These are phyloP conservation scores for Drosophila sproati DNA, from an alignment of 1,140 invertebrate species.

Conservation along the genomic window DNA sequence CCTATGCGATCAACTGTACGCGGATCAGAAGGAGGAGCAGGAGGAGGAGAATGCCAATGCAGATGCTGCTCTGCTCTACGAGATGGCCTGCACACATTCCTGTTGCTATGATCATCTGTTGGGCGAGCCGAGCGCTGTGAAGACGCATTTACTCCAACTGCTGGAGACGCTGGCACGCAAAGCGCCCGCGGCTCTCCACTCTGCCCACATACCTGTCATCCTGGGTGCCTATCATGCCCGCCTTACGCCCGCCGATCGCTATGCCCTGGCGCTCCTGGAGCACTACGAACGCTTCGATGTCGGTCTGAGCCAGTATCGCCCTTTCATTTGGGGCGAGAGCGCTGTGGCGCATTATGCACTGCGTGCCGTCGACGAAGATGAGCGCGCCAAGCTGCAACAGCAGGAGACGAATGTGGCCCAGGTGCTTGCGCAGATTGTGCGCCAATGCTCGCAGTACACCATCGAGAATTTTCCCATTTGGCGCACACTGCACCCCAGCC, in stretches of 20 bases:
- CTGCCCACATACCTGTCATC: conserved; percentile 89
- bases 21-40: conserved; percentile 48
- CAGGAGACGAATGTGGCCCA: conserved; percentile 89
- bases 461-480: conserved; percentile 88
- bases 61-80: conserved; percentile 86
- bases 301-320: conserved; percentile 89
- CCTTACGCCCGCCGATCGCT: conserved; percentile 87
- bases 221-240: conserved; percentile 90
- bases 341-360: conserved; percentile 91
- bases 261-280: conserved; percentile 87
- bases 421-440: conserved; percentile 89
- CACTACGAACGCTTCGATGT: conserved; percentile 87
- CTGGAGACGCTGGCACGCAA: conserved; percentile 87
- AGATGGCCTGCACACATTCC: conserved; percentile 91
- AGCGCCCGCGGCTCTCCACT: conserved; percentile 87
- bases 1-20: conserved; percentile 87
- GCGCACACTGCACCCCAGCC: conserved; percentile 66
- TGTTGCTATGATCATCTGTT: conserved; percentile 87
- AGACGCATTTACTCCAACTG: conserved; percentile 87
- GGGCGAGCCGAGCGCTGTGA: conserved; percentile 84
- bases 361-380: conserved; percentile 86
- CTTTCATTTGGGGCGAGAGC: conserved; percentile 91
- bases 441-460: conserved; percentile 87
- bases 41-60: conserved; percentile 11
- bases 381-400: conserved; percentile 86